Percentiles rank a stretch among this genome's conserved stretches.
These are phyloP conservation scores for Rhopalosiphum maidis DNA, from an alignment of 1,140 invertebrate species.

Conservation along the genomic window DNA sequence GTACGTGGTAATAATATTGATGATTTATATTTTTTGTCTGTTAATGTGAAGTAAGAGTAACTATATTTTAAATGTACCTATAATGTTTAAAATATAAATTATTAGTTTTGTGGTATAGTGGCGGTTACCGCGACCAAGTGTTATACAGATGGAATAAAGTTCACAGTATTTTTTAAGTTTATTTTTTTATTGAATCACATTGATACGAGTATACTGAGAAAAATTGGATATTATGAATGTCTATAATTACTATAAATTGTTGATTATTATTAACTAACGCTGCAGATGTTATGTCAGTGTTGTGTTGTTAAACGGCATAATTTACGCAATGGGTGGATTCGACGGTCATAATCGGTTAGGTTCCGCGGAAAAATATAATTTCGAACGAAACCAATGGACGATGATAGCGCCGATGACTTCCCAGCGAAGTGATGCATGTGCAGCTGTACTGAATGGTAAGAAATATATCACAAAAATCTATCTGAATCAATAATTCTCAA, in stretches of 20 bases:
- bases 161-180: too few relatives aligned
- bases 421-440: slow-evolving; percentile 74
- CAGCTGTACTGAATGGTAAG: slow-evolving; percentile 67
- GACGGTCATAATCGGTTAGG: slow-evolving; percentile 77
- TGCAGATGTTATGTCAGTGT: slow-evolving; percentile 72
- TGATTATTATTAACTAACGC: not conserved
- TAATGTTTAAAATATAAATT: too few relatives aligned
- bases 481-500: too few relatives aligned
- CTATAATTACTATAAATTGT: not conserved
- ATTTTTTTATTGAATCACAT: too few relatives aligned
- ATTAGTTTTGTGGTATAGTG: too few relatives aligned
- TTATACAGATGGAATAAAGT: too few relatives aligned
- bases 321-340: slow-evolving; percentile 81
- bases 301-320: slow-evolving; percentile 70
- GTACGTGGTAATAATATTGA: too few relatives aligned
- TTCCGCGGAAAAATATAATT: slow-evolving; percentile 78
- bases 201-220: not conserved
- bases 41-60: too few relatives aligned
- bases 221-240: not conserved
- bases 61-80: too few relatives aligned
- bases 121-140: too few relatives aligned
- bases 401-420: slow-evolving; percentile 71
- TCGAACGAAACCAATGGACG: slow-evolving; percentile 71
- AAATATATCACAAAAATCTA: not conserved
- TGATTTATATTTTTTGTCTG: too few relatives aligned